Conservation (phyloP, 1,140 invertebrate genomes). For the Caenorhabditis remanei region DNA sequence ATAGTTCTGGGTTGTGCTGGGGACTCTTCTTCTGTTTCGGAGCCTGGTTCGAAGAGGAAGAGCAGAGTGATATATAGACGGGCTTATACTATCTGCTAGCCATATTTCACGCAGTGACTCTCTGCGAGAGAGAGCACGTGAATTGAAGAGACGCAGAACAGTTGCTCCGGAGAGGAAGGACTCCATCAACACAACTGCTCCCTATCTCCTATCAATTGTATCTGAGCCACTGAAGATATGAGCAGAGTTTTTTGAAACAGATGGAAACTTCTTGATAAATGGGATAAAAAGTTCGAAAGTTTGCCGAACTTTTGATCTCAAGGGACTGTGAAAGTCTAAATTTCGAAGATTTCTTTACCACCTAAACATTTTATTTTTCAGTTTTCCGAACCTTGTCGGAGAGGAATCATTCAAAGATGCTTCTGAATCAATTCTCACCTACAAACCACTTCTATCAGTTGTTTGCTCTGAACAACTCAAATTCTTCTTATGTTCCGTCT, state of each 20-base stretch:
- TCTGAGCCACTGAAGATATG: background rate
- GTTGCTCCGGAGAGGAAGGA: background rate
- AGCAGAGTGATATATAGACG: conserved; percentile 18
- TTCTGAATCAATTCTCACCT: conserved; percentile 79
- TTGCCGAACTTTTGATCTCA: conserved; percentile 69
- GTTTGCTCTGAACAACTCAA: conserved; percentile 68
- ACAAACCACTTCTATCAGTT: conserved; percentile 65
- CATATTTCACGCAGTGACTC: background rate
- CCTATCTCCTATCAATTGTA: too few species aligned
- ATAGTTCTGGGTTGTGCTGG: too few species aligned
- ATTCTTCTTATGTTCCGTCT: conserved; percentile 76
- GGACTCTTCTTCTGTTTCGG: too few species aligned
- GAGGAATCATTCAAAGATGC: conserved; percentile 94
- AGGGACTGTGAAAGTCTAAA: background rate
- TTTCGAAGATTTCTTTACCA: conserved; percentile 60
- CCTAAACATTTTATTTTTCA: conserved; percentile 79
- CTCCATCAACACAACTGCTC: background rate
- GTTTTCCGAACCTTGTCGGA: conserved; percentile 92
- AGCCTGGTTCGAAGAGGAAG: too few species aligned
- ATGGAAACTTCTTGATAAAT: background rate
- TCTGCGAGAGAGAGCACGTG: background rate
- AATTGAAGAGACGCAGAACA: background rate
- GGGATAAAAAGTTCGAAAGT: background rate
- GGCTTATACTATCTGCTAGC: conserved; percentile 23
- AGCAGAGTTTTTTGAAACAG: background rate